These are phyloP conservation scores for Leptodactylus fallax DNA, from an alignment of 2,797 vertebrate genomes.

Conservation along the genomic window DNA sequence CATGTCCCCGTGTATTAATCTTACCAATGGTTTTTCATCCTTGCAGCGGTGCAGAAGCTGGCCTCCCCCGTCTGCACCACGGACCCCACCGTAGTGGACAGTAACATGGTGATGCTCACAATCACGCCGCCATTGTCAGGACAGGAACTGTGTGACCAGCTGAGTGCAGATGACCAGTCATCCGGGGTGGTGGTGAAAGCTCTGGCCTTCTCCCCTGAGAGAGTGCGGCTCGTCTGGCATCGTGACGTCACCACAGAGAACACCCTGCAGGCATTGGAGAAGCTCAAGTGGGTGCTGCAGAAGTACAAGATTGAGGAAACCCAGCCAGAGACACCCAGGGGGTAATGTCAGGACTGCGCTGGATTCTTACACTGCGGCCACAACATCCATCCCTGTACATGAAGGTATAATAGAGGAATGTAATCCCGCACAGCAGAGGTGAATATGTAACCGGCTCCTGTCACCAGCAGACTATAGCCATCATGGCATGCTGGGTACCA, in stretches of 20 bases:
- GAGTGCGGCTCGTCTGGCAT: conserved; percentile 83
- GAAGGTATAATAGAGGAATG: not conserved
- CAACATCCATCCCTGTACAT: too few relatives aligned
- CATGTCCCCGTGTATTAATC: not conserved
- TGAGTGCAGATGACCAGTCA: conserved; percentile 74
- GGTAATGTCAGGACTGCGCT: not conserved
- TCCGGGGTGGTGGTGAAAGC: conserved; percentile 77
- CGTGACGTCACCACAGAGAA: conserved; percentile 75
- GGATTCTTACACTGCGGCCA: not conserved
- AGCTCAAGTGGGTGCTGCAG: conserved; percentile 80
- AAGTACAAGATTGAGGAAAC: conserved; percentile 55
- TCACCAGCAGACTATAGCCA: not conserved
- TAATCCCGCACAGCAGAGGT: not conserved
- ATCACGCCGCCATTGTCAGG: conserved; percentile 68
- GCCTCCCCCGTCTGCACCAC: conserved; percentile 74
- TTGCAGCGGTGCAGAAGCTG: conserved; percentile 75
- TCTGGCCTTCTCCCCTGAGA: conserved; percentile 73
- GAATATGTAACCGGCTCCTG: not conserved
- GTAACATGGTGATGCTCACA: conserved; percentile 81
- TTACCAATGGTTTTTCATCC: not conserved
- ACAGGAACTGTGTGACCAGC: conserved; percentile 75
- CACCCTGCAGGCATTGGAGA: conserved; percentile 78
- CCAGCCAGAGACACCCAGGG: not conserved
- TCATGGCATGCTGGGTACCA: not conserved
- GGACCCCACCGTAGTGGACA: conserved; percentile 76